Evolutionary conservation across 2,797 vertebrate genomes (phyloP).

Genomic region (Malacoraja senta): DNA sequence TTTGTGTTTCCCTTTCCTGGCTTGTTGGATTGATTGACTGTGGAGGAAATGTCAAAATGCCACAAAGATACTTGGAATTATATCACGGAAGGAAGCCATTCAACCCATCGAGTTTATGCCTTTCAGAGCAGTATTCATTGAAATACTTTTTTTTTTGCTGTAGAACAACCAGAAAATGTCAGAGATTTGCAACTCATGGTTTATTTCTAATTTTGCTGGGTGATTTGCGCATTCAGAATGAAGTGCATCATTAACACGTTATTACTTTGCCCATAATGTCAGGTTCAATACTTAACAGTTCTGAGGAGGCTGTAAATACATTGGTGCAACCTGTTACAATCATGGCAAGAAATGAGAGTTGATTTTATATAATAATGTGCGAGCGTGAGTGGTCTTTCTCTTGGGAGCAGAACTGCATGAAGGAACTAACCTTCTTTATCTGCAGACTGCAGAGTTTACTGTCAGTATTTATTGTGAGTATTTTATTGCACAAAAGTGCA

Average conservation of each 20-base stretch:
- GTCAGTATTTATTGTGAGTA: background rate
- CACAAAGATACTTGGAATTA: too few species aligned
- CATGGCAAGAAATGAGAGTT: background rate
- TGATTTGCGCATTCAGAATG: background rate
- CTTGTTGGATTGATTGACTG: too few species aligned
- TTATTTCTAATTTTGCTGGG: background rate
- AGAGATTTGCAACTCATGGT: background rate
- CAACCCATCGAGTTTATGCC: too few species aligned
- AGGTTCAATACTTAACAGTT: background rate
- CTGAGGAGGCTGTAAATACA: background rate
- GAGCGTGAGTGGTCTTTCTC: background rate
- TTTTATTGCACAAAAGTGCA: background rate
- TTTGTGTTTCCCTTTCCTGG: background rate
- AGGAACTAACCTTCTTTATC: background rate
- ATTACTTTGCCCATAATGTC: background rate
- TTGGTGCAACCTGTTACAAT: background rate
- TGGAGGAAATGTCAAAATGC: too few species aligned
- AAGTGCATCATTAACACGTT: background rate
- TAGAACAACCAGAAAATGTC: background rate
- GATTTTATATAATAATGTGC: background rate
- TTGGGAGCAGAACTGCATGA: background rate
- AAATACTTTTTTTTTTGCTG: too few species aligned
- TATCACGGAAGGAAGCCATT: too few species aligned
- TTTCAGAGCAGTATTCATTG: too few species aligned
- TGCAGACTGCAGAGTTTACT: background rate